Evolutionary conservation across 2,113 vertebrate genomes (phyloP).

Genomic region (Tretioscincus oriximinensis): DNA sequence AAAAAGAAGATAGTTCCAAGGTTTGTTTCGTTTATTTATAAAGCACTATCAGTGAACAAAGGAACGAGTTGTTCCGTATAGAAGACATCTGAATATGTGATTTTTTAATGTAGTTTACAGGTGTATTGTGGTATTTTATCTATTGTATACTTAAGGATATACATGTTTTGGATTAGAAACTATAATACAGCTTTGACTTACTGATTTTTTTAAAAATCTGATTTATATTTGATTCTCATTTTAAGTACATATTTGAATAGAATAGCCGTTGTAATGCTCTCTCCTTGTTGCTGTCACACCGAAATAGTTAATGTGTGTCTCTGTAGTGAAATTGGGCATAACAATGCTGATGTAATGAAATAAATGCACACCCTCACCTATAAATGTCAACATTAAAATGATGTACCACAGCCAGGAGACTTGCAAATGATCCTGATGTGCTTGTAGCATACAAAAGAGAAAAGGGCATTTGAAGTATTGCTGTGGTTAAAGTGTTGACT

Average conservation of each 20-base stretch:
- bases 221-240: not conserved
- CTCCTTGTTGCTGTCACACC: not conserved
- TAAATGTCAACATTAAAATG: not conserved
- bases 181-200: not conserved
- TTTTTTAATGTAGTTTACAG: not conserved
- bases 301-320: not conserved
- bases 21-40: too few relatives aligned
- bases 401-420: not conserved
- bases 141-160: not conserved
- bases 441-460: not conserved
- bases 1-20: not conserved
- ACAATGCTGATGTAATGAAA: not conserved
- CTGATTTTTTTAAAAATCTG: not conserved
- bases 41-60: too few relatives aligned
- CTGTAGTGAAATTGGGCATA: not conserved
- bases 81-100: not conserved
- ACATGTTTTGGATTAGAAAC: not conserved
- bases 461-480: not conserved
- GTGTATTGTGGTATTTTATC: not conserved
- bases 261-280: not conserved
- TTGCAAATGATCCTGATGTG: not conserved
- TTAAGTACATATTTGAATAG: not conserved
- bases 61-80: not conserved
- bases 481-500: not conserved
- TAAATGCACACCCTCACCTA: not conserved